These are phyloP conservation scores for Sula dactylatra DNA, from an alignment of 2,113 vertebrate species.

Conservation along the genomic window DNA sequence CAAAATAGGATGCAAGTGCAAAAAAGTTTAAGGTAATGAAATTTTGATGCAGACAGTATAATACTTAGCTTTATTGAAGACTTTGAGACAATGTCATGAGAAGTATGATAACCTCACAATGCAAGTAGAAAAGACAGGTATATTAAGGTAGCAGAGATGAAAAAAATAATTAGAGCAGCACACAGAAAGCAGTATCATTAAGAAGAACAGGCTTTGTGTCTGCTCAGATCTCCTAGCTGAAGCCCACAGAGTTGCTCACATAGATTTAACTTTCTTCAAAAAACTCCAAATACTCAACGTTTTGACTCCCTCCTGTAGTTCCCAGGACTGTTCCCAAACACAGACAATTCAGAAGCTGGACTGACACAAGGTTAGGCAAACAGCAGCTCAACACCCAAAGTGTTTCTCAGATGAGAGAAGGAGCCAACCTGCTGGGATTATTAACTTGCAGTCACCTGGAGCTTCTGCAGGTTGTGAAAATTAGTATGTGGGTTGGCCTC, in stretches of 20 bases:
- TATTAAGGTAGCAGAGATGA: neutral
- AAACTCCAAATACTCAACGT: neutral
- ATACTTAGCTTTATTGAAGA: neutral
- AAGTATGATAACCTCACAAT: neutral
- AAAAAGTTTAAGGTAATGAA: conserved; percentile 4
- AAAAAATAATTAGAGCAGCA: neutral
- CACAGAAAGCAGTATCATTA: neutral
- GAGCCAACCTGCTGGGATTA: neutral
- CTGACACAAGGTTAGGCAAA: neutral
- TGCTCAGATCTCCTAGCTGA: neutral
- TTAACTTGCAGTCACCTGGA: neutral
- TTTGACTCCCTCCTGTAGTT: neutral
- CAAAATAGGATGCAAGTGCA: neutral
- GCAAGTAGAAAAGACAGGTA: neutral
- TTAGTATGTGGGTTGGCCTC: conserved; percentile 3
- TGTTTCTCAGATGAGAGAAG: neutral
- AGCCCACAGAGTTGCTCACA: neutral
- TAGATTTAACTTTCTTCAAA: neutral
- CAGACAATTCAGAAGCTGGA: neutral
- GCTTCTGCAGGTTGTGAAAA: neutral
- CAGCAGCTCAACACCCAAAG: neutral
- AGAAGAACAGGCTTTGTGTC: neutral
- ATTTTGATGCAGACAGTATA: neutral
- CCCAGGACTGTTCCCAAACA: neutral
- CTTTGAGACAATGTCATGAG: neutral